Evolutionary conservation across 2,888 invertebrate genomes (phyloP).

Genomic region (Salticus scenicus): DNA sequence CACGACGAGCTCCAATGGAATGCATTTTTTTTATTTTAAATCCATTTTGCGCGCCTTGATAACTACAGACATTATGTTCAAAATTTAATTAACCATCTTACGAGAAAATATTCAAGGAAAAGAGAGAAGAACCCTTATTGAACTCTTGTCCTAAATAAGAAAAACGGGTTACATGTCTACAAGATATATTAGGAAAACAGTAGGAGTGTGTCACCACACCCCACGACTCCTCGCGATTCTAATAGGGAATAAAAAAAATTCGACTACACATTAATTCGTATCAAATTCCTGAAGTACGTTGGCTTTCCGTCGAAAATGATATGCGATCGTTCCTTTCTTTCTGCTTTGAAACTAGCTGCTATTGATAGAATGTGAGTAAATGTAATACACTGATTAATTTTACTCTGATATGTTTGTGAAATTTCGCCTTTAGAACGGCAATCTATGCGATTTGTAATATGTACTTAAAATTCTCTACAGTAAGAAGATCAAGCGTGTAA

Average conservation of each 20-base stretch:
- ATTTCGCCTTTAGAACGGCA: too few relatives aligned
- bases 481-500: too few relatives aligned
- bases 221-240: background rate
- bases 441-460: too few relatives aligned
- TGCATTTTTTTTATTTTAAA: constrained; percentile 10
- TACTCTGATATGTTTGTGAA: too few relatives aligned
- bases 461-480: too few relatives aligned
- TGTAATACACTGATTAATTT: too few relatives aligned
- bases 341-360: too few relatives aligned
- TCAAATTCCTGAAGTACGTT: constrained; percentile 14
- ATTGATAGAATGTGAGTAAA: too few relatives aligned
- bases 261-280: constrained; percentile 8
- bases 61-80: background rate
- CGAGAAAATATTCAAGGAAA: constrained; percentile 17
- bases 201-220: background rate
- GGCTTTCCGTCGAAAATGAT: background rate
- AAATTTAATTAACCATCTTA: constrained; percentile 13
- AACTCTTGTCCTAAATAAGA: constrained; percentile 20
- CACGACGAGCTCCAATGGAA: background rate
- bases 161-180: constrained; percentile 15
- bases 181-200: constrained; percentile 18
- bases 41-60: constrained; percentile 3
- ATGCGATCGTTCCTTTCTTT: background rate
- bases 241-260: constrained; percentile 1
- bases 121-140: background rate